A percentile compares a stretch with the other conserved stretches of the same genome.
Evolutionary conservation across 2,113 vertebrate species (phyloP).

Genomic region (Oreochromis tanganicae): DNA sequence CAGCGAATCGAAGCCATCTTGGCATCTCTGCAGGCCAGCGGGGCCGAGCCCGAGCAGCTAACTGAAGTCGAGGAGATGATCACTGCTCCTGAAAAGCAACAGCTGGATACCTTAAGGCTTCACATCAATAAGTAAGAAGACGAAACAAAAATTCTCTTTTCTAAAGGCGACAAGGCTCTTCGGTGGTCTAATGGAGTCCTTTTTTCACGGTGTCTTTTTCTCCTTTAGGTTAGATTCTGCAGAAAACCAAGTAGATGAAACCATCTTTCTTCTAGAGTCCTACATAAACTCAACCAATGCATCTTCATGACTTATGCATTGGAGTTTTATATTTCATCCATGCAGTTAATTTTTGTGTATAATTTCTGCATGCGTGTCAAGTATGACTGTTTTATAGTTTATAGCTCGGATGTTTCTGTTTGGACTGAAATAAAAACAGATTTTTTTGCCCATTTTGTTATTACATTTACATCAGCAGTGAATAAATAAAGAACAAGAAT

Average conservation of each 20-base stretch:
- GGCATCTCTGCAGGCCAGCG: constrained; percentile 89
- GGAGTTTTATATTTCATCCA: neutral
- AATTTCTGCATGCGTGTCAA: neutral
- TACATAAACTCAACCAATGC: constrained; percentile 71
- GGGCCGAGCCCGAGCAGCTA: constrained; percentile 82
- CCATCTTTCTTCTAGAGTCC: constrained; percentile 85
- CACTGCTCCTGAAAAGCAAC: constrained; percentile 86
- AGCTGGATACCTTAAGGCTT: constrained; percentile 83
- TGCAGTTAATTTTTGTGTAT: neutral
- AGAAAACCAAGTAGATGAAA: constrained; percentile 92
- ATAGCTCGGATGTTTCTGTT: neutral
- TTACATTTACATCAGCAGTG: neutral
- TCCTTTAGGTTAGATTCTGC: constrained; percentile 83
- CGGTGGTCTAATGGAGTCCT: neutral
- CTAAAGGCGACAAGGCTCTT: neutral
- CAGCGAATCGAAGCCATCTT: constrained; percentile 94
- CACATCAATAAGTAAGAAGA: constrained; percentile 87
- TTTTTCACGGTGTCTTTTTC: neutral
- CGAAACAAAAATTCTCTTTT: neutral
- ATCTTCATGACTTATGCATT: neutral
- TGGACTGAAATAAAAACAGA: neutral
- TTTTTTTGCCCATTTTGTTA: neutral
- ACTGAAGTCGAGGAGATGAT: constrained; percentile 98
- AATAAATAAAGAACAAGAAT: neutral
- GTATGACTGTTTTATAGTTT: constrained; percentile 21